A percentile compares a stretch with the other conserved stretches of the same genome.
Conservation (phyloP, 2,113 vertebrate genomes). For the rabbit (Oryctolagus cuniculus) region DNA sequence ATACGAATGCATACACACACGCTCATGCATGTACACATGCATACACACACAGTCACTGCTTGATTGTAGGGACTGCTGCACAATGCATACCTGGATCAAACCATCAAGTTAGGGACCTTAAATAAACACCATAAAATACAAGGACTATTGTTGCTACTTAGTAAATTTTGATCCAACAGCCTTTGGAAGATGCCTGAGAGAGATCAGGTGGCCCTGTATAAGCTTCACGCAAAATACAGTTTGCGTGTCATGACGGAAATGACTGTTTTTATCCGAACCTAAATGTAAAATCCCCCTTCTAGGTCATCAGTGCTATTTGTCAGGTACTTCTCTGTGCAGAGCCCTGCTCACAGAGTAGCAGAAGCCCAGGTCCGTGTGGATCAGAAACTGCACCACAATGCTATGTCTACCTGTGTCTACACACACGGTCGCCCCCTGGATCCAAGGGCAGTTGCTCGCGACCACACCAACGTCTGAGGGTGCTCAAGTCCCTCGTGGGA, state of each 20-base stretch:
- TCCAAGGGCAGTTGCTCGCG: no score
- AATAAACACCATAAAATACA: neutral
- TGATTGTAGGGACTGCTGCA: neutral
- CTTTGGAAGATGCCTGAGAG: neutral
- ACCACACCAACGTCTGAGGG: no score
- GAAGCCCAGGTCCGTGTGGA: neutral
- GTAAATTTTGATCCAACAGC: neutral
- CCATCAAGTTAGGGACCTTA: neutral
- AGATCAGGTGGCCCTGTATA: fast-evolving
- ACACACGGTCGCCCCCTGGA: no score
- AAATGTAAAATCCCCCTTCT: neutral
- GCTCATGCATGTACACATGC: neutral
- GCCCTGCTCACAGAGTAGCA: fast-evolving
- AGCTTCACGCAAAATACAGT: neutral
- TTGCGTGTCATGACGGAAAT: neutral
- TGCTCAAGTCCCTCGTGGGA: no score
- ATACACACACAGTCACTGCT: no score
- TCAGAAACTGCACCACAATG: neutral
- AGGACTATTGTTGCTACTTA: fast-evolving
- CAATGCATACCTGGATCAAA: neutral
- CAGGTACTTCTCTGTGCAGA: neutral
- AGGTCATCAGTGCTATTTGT: neutral
- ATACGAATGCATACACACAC: neutral
- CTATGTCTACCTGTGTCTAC: neutral
- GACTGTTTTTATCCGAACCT: neutral